A percentile compares a stretch with the other conserved stretches of the same genome.
Evolutionary conservation across 2,888 invertebrate genomes (phyloP).

Genomic region (Antheraea assamensis): DNA sequence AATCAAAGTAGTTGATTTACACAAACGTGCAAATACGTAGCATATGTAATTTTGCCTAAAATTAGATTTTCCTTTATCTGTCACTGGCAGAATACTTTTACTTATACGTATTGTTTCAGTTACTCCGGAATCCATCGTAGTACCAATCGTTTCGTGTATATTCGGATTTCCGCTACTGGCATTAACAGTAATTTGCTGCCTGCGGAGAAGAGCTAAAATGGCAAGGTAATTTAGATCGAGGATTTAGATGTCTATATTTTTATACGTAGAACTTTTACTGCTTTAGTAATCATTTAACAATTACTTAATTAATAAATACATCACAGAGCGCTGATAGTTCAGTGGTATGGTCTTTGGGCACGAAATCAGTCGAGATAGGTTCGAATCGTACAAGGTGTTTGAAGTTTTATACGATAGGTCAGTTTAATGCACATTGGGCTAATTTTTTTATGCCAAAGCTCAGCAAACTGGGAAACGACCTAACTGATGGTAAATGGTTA

Average conservation of each 20-base stretch:
- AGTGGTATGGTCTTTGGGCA: neutral
- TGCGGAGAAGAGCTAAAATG: slow-evolving; percentile 90
- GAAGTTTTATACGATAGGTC: too few relatives aligned
- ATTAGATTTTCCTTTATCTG: neutral
- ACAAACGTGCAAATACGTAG: neutral
- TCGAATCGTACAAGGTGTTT: too few relatives aligned
- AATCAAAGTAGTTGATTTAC: neutral
- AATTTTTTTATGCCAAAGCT: too few relatives aligned
- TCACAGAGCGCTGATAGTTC: neutral
- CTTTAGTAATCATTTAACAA: neutral
- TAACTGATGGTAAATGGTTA: too few relatives aligned
- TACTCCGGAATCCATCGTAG: slow-evolving; percentile 92
- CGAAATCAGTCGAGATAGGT: too few relatives aligned
- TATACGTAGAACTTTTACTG: neutral
- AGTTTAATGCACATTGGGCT: neutral
- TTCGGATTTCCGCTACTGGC: slow-evolving; percentile 94
- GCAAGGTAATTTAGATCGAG: slow-evolving; percentile 74
- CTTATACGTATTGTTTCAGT: slow-evolving; percentile 81
- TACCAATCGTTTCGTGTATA: slow-evolving; percentile 94
- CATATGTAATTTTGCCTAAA: neutral
- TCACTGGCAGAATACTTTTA: neutral
- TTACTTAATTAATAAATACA: too few relatives aligned
- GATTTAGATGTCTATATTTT: neutral
- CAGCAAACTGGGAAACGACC: too few relatives aligned
- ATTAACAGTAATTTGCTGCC: slow-evolving; percentile 92